These are phyloP conservation scores for Stegastes partitus DNA, from an alignment of 2,113 vertebrate genomes.

Conservation along the genomic window DNA sequence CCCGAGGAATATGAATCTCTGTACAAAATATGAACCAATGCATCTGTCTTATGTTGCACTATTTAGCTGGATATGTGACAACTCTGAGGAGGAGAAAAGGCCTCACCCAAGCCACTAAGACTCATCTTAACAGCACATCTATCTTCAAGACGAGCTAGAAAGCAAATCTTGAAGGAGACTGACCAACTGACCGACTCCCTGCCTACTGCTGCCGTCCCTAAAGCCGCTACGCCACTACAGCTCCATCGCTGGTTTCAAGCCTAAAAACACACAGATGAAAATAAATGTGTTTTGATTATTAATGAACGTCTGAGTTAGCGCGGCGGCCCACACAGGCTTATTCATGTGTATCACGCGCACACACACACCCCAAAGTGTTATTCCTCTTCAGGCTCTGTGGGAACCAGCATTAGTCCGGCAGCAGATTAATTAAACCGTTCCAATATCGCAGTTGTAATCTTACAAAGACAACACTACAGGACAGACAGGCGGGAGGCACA, in stretches of 20 bases:
- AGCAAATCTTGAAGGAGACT: not conserved
- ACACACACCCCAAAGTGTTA: constrained; percentile 49
- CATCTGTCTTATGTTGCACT: too few relatives aligned
- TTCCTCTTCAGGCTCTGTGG: constrained; percentile 66
- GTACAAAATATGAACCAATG: too few relatives aligned
- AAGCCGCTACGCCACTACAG: not conserved
- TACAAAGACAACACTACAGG: constrained; percentile 78
- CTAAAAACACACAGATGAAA: constrained; percentile 30
- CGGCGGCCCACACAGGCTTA: constrained; percentile 35
- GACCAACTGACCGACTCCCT: not conserved
- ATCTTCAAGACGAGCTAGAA: too few relatives aligned
- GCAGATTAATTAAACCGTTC: constrained; percentile 78
- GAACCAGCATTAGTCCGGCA: constrained; percentile 65
- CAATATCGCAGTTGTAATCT: constrained; percentile 77
- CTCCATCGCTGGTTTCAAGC: constrained; percentile 19
- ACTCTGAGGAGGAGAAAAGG: too few relatives aligned
- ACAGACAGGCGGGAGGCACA: constrained; percentile 74
- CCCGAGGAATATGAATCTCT: too few relatives aligned
- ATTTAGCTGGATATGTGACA: too few relatives aligned
- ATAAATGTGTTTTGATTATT: constrained; percentile 39
- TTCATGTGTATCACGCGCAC: constrained; percentile 27
- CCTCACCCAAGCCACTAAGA: not conserved
- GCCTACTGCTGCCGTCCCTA: not conserved
- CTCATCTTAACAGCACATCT: not conserved
- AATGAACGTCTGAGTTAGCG: constrained; percentile 35